Conservation (phyloP, 2,888 invertebrate species). For the Drosophila mayaguana region DNA sequence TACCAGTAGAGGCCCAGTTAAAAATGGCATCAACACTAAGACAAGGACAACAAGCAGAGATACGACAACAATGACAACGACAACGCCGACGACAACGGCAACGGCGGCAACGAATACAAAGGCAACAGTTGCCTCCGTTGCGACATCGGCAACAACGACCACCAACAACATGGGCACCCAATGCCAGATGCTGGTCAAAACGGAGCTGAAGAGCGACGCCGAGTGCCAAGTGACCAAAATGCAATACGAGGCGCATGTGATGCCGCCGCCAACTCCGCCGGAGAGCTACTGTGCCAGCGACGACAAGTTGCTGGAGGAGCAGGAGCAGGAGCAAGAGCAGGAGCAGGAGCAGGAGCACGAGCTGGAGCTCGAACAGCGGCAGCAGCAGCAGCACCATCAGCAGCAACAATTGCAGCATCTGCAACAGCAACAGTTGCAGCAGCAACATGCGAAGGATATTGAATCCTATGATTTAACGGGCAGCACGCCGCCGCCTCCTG, state of each 20-base stretch:
- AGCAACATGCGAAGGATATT: slow-evolving; percentile 46
- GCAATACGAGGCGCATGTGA: slow-evolving; percentile 84
- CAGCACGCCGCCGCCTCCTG: slow-evolving; percentile 87
- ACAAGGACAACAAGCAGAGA: slow-evolving; percentile 71
- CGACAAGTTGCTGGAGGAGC: slow-evolving; percentile 76
- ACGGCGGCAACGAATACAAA: slow-evolving; percentile 62
- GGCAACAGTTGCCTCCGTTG: slow-evolving; percentile 47
- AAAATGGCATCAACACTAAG: slow-evolving; percentile 73
- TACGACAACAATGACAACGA: slow-evolving; percentile 64
- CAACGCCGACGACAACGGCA: slow-evolving; percentile 50
- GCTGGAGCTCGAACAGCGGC: too few species aligned
- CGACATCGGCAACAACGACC: slow-evolving; percentile 64
- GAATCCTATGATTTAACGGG: slow-evolving; percentile 85
- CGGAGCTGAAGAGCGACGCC: slow-evolving; percentile 78
- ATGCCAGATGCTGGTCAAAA: slow-evolving; percentile 78
- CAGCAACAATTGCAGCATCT: neutral
- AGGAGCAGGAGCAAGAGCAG: slow-evolving; percentile 29
- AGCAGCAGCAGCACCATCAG: slow-evolving; percentile 47
- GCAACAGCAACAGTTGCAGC: slow-evolving; percentile 39
- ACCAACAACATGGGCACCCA: slow-evolving; percentile 73
- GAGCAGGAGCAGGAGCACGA: slow-evolving; percentile 58
- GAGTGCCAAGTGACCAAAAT: slow-evolving; percentile 73
- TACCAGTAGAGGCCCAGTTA: slow-evolving; percentile 85
- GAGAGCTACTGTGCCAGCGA: slow-evolving; percentile 82
- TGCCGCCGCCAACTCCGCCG: slow-evolving; percentile 84